These are phyloP conservation scores for Drosophila subquinaria DNA, from an alignment of 2,888 invertebrate species.

Conservation along the genomic window DNA sequence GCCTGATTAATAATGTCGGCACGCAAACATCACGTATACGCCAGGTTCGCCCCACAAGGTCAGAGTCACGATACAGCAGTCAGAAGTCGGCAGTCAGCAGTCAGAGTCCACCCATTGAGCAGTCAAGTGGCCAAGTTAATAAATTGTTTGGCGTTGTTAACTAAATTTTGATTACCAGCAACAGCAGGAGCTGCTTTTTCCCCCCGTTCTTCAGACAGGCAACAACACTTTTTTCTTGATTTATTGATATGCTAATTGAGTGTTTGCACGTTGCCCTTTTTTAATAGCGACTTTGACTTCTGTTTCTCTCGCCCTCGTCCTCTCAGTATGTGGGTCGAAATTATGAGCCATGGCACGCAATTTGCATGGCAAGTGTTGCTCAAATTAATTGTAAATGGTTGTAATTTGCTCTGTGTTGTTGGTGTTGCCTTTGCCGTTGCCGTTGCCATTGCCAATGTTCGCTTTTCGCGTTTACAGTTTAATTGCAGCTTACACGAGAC, in stretches of 20 bases:
- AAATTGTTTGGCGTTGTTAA: conserved; percentile 79
- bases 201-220: conserved; percentile 15
- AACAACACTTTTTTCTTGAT: conserved; percentile 76
- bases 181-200: conserved; percentile 13
- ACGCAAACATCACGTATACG: conserved; percentile 71
- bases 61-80: conserved; percentile 24
- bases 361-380: conserved; percentile 76
- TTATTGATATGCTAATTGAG: conserved; percentile 82
- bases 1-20: conserved; percentile 72
- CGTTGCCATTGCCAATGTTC: conserved; percentile 41
- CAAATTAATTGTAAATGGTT: conserved; percentile 80
- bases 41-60: conserved; percentile 44
- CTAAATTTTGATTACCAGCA: conserved; percentile 73
- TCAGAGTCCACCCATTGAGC: conserved; percentile 27
- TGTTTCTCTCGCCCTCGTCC: conserved; percentile 6
- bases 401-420: conserved; percentile 69
- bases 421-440: conserved; percentile 24
- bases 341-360: conserved; percentile 80
- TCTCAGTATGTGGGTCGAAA: conserved; percentile 44
- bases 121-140: conserved; percentile 63
- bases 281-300: conserved; percentile 50
- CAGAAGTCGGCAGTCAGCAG: conserved; percentile 26
- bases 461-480: conserved; percentile 74
- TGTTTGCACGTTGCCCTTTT: conserved; percentile 74
- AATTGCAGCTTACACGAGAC: conserved; percentile 68